Evolutionary conservation across 2,113 vertebrate species (phyloP), one percentile per base, ranked within the genome.

Genomic region (Malurus elegans): DNA sequence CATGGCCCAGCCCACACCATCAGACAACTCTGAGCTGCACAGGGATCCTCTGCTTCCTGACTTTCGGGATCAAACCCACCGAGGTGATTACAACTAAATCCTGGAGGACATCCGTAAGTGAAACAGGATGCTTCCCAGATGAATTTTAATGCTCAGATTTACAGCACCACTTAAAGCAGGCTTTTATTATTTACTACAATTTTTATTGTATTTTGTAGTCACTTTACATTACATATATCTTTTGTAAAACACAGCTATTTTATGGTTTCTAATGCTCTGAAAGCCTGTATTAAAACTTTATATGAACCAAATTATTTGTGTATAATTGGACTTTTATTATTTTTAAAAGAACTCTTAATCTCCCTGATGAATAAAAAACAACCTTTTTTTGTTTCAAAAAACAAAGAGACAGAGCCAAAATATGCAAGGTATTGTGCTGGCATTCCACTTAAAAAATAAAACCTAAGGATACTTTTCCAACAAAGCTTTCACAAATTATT

Each of bases 401-500:
- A 65, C 64, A 88, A 82, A 78, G 51, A 85, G 31, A 64, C 3
- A 0, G 45, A 96, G 89, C 76, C 86, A 93, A 95, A 96, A 94
- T 44, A 93, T 71, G 64, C 34, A 88, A 89, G 67, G 87, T 91
- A 81, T 56, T 91, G 58, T 62, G 42, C 42, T 74, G 48, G 60
- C 51, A 75, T 93, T 93, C 51, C 73, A 47, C 25, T 90, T 10
- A 44, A 84, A 81, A 92, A 92, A 72, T 61, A 92, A 66, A 91
- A 74, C 42, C 85, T 60, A 92, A 88, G 66, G 71, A 66, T 91
- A 91, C 62, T 94, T 90, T 76, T 56, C 57, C 51, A 90, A 93
- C 71, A 91, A 78, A 90, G 64, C 80, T 90, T 90, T 76, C 90
- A 86, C 60, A 78, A 92, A 93, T 90, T 84, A 90, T 84, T 86